Evolutionary conservation across 2,113 vertebrate species (phyloP).

Genomic region (Odocoileus hemionus): DNA sequence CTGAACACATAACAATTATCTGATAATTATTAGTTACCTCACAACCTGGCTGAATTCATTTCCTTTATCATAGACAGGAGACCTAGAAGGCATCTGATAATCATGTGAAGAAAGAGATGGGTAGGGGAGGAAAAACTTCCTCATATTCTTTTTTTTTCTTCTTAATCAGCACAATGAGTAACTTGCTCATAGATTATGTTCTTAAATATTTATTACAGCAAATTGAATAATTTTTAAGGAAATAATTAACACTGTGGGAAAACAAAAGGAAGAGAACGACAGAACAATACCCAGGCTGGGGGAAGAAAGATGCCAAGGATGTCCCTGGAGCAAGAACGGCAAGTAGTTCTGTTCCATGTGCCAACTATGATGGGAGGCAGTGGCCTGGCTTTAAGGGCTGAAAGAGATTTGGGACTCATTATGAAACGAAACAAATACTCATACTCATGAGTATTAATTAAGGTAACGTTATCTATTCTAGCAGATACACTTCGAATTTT

Average conservation of each 20-base stretch:
- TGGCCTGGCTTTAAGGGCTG: not conserved
- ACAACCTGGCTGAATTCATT: not conserved
- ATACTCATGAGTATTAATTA: not conserved
- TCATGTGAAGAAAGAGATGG: not conserved
- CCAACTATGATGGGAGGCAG: not conserved
- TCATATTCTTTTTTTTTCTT: not conserved
- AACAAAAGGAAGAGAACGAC: not conserved
- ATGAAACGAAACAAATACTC: conserved; percentile 1
- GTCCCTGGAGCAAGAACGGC: not conserved
- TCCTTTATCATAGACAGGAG: not conserved
- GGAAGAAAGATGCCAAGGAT: not conserved
- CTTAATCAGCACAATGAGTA: not conserved
- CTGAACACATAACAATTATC: not conserved
- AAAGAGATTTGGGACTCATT: not conserved
- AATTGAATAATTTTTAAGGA: not conserved
- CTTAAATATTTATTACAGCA: not conserved
- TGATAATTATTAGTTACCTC: not conserved
- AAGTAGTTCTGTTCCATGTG: not conserved
- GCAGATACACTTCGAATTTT: not conserved
- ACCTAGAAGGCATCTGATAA: not conserved
- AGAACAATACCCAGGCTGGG: not conserved
- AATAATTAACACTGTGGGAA: not conserved
- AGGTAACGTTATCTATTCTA: not conserved
- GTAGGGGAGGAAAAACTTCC: not conserved
- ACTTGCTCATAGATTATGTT: not conserved